Conservation (phyloP, 2,113 vertebrate genomes). For the Megalops atlanticus region DNA sequence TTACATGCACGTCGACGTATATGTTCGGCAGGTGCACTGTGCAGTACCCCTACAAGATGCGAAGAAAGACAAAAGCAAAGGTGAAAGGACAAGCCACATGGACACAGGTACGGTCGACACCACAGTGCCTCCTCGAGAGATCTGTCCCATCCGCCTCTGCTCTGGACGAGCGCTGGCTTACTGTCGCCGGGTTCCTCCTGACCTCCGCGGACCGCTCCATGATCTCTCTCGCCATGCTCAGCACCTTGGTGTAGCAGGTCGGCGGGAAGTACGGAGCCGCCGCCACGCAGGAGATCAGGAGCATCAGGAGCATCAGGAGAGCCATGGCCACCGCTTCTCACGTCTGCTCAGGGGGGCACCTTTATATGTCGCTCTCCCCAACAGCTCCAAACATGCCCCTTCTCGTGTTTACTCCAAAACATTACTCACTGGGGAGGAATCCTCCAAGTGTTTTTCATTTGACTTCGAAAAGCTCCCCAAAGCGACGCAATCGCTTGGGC, state of each 20-base stretch:
- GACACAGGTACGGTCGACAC: neutral
- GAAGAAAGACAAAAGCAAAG: slow-evolving; percentile 4
- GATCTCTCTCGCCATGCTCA: slow-evolving; percentile 53
- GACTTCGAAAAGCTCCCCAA: neutral
- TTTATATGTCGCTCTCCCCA: neutral
- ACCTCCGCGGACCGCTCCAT: slow-evolving; percentile 46
- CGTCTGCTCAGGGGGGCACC: neutral
- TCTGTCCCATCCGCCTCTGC: neutral
- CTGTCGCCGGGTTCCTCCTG: slow-evolving; percentile 48
- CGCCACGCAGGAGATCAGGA: slow-evolving; percentile 36
- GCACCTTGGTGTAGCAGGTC: slow-evolving; percentile 64
- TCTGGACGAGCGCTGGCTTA: slow-evolving; percentile 39
- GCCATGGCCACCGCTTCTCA: neutral
- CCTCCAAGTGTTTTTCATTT: slow-evolving; percentile 6
- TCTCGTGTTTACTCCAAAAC: neutral
- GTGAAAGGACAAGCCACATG: neutral
- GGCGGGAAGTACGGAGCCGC: slow-evolving; percentile 39
- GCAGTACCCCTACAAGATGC: slow-evolving; percentile 46
- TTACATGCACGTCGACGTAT: slow-evolving; percentile 63
- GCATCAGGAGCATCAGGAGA: neutral
- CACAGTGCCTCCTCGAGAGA: too few species aligned
- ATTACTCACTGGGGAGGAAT: slow-evolving; percentile 9
- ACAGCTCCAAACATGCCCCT: neutral
- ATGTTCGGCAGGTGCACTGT: slow-evolving; percentile 58
- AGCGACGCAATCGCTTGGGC: neutral